Conservation (phyloP, 1,140 invertebrate genomes). For the Tetragnatha versicolor region DNA sequence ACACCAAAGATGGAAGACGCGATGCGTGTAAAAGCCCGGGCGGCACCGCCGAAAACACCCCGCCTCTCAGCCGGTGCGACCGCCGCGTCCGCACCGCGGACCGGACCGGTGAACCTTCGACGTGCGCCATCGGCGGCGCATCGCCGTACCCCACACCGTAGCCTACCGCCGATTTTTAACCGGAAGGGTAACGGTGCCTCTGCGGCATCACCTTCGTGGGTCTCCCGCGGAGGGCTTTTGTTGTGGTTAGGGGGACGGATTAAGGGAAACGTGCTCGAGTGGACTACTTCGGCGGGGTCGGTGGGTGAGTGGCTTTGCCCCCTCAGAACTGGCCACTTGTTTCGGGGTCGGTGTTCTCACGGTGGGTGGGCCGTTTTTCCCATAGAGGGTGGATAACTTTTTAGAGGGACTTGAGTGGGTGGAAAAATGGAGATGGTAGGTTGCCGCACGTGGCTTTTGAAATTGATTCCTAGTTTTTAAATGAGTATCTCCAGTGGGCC, state of each 20-base stretch:
- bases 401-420: neutral
- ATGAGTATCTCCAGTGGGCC: too few relatives aligned
- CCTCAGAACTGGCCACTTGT: neutral
- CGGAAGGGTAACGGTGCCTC: neutral
- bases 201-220: neutral
- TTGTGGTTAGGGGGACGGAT: neutral
- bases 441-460: neutral
- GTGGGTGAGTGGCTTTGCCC: neutral
- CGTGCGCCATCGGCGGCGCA: neutral
- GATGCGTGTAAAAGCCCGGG: conserved; percentile 23
- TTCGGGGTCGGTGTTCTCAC: neutral
- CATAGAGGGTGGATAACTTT: conserved; percentile 18
- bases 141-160: conserved; percentile 1
- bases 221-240: neutral
- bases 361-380: neutral
- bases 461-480: conserved; percentile 4
- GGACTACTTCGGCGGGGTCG: neutral
- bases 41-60: too few relatives aligned
- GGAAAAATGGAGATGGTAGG: neutral
- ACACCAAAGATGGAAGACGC: conserved; percentile 25
- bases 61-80: neutral
- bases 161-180: neutral
- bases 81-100: neutral
- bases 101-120: neutral
- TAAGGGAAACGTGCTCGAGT: neutral